Evolutionary conservation across 2,888 invertebrate species (phyloP).

Genomic region (Cyrtodaria siliqua): DNA sequence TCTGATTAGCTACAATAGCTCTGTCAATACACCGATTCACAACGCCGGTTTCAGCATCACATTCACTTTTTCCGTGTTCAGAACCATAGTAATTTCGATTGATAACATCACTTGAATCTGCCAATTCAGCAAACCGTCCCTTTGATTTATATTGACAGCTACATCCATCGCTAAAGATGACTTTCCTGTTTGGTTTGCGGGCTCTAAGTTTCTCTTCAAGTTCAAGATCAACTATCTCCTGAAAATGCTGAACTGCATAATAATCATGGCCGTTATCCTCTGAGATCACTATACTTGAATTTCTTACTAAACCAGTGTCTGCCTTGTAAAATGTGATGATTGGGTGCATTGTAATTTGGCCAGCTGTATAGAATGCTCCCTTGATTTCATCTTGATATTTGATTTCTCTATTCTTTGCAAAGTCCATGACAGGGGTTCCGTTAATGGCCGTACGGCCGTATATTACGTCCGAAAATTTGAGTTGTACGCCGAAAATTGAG

Average conservation of each 20-base stretch:
- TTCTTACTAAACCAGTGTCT: slow-evolving; percentile 22
- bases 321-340: slow-evolving; percentile 49
- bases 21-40: slow-evolving; percentile 20
- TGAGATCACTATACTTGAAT: slow-evolving; percentile 36
- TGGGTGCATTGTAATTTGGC: slow-evolving; percentile 58
- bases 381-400: slow-evolving; percentile 56
- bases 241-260: slow-evolving; percentile 35
- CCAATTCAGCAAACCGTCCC: slow-evolving; percentile 34
- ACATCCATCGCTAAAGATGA: slow-evolving; percentile 39
- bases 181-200: slow-evolving; percentile 6
- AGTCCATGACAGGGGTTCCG: too few species aligned
- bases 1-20: slow-evolving; percentile 28
- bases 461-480: too few species aligned
- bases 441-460: too few species aligned
- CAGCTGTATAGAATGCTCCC: slow-evolving; percentile 36
- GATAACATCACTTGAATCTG: slow-evolving; percentile 4
- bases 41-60: slow-evolving; percentile 23
- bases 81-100: slow-evolving; percentile 36
- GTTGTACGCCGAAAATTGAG: too few species aligned
- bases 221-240: slow-evolving; percentile 22
- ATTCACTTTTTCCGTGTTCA: slow-evolving; percentile 34
- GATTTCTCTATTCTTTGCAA: slow-evolving; percentile 85
- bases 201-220: slow-evolving; percentile 14
- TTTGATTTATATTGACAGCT: slow-evolving; percentile 36
- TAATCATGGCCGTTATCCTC: slow-evolving; percentile 48